phyloP scores from a whole-genome alignment of 2,888 invertebrate genomes.

The Aproaerema taeniolella region DNA sequence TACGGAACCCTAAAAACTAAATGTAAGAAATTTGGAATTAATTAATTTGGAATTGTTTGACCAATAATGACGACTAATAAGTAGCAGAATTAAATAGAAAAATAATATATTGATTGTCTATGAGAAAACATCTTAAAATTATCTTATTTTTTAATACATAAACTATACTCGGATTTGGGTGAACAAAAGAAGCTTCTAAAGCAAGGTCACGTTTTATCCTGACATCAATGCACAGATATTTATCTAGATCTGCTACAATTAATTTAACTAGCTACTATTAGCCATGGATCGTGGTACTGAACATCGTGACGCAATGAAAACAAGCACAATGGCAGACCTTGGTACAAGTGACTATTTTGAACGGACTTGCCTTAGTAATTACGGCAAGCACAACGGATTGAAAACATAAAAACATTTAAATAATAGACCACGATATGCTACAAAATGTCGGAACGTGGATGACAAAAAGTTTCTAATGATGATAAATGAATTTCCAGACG shows the following conservation, averaged over 20 bases:
- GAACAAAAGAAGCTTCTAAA: constrained; percentile 1
- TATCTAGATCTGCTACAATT: constrained; percentile 18
- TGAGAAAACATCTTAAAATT: no score
- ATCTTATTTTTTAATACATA: no score
- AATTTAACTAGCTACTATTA: constrained; percentile 46
- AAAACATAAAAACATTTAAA: constrained; percentile 40
- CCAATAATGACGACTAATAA: no score
- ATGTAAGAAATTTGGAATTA: no score
- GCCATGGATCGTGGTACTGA: constrained; percentile 36
- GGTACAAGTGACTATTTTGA: constrained; percentile 40
- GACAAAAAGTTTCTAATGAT: constrained; percentile 30
- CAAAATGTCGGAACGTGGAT: constrained; percentile 15
- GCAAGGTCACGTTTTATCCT: constrained; percentile 4
- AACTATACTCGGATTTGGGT: no score
- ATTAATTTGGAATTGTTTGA: no score
- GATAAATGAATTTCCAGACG: constrained; percentile 19
- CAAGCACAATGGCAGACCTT: constrained; percentile 49
- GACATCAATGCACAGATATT: constrained; percentile 15
- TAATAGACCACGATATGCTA: constrained; percentile 31
- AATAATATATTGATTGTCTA: no score
- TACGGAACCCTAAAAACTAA: no score
- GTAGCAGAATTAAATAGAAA: no score
- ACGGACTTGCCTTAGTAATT: constrained; percentile 41
- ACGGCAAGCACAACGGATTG: constrained; percentile 38
- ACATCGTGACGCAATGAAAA: constrained; percentile 46